Base-by-base conservation (phyloP, 2,888 invertebrate species). In the Pristionchus entomophagus region DNA sequence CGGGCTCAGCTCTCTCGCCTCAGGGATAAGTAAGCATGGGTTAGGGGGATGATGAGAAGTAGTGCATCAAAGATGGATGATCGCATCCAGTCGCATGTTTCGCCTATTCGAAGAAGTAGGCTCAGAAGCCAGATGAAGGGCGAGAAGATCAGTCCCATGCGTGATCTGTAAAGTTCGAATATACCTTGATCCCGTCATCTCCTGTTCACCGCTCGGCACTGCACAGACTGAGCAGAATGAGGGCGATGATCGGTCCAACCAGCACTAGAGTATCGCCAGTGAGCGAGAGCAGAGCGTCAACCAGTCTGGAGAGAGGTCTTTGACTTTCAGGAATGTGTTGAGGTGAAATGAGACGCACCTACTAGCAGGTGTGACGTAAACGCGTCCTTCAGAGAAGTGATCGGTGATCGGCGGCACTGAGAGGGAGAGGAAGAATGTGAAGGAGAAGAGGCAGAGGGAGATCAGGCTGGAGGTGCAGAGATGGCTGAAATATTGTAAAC, bases 361-460 rank as follows among this genome's bases (percentile, higher is more conserved):
- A 41, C 41, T 73, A 26, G 73, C 41, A 19, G 73, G 73, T 17
- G 73, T 73, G 41, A 73, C 73, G 73, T 73, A 73, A 45, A 73
- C 41, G 38, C 73, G 73, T 1, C 26, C 17, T 6, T 38, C n/a
- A n/a, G 38, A 17, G 41, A 73, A 41, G 17, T 35, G 73, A 26
- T 73, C 73, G 73, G 26, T 78, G 78, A 78, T 78, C 41, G 51
- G 78, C 19, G 51, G 78, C 10, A 78, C 51, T 78, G 78, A 78
- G 49, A 78, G 78, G 35, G 78, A 53, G 51, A 78, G 51, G 78
- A 49, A 78, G 78, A 53, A 29, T 10, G 78, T 8, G 78, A 78
- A 51, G 49, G 19, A 78, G 29, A 19, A 32, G 51, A 53, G 14
- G 29, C 26, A 51, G 35, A 78, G 78, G 22, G 59, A 8, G 59